Conservation (phyloP, 2,797 vertebrate genomes). For the Dendrocincla tyrannina region DNA sequence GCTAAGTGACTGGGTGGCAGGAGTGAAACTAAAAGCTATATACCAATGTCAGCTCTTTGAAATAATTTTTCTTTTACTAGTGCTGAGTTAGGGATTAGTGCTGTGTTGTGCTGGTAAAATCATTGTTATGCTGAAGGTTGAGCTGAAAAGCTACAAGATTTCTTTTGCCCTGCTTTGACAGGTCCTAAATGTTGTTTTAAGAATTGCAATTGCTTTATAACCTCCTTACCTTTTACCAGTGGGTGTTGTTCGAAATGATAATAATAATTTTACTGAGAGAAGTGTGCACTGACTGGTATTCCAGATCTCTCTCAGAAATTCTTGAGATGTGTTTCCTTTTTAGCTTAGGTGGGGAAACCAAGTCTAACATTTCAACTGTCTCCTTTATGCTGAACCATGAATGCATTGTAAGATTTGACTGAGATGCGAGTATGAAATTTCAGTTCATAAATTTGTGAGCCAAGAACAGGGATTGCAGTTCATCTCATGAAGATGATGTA, state of each 20-base stretch:
- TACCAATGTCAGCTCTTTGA: background rate
- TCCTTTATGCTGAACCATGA: background rate
- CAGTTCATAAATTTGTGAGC: background rate
- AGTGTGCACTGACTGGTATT: background rate
- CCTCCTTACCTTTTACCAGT: background rate
- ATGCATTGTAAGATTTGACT: background rate
- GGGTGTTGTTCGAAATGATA: background rate
- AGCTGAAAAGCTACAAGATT: background rate
- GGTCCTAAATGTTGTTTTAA: background rate
- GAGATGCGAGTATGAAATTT: background rate
- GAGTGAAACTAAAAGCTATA: background rate
- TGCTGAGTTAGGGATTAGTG: background rate
- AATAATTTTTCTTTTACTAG: background rate
- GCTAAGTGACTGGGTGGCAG: background rate
- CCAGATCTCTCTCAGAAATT: background rate
- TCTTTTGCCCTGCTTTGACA: background rate
- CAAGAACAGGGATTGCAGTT: background rate
- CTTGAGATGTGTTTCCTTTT: background rate
- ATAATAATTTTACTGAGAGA: background rate
- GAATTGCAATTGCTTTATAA: background rate
- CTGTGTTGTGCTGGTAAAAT: background rate
- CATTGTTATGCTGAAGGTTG: background rate
- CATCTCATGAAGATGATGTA: background rate
- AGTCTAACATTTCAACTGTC: background rate
- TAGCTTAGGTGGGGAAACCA: background rate